Conservation (phyloP, 2,888 invertebrate genomes). For the Electrophaes corylata region DNA sequence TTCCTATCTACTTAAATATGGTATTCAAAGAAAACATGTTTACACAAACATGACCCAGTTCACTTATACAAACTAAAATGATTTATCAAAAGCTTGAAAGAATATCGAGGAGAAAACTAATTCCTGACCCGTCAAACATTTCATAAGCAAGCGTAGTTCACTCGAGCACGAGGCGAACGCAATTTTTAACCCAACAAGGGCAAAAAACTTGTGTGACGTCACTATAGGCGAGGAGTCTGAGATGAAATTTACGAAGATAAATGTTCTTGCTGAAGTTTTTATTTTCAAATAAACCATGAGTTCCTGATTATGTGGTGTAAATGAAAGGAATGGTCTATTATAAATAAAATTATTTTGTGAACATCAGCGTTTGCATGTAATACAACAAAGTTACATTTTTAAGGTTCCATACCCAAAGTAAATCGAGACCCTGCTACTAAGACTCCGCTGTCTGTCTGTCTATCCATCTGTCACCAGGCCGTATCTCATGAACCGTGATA, state of each 20-base stretch:
- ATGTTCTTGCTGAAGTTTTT: neutral
- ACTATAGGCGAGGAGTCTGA: conserved; percentile 29
- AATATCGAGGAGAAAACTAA: conserved; percentile 62
- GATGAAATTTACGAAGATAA: conserved; percentile 7
- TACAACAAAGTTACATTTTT: no score
- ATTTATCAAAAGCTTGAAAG: conserved; percentile 37
- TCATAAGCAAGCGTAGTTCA: conserved; percentile 66
- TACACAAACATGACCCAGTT: conserved; percentile 1
- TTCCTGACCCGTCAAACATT: conserved; percentile 76
- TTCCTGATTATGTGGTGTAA: no score
- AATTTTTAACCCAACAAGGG: conserved; percentile 61
- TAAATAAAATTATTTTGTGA: no score
- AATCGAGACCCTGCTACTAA: no score
- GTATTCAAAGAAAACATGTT: conserved; percentile 5
- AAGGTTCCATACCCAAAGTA: no score
- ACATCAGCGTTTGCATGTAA: no score
- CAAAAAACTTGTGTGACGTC: conserved; percentile 50
- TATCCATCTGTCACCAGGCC: no score
- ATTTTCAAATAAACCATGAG: neutral
- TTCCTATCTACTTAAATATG: no score
- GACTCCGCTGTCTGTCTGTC: no score
- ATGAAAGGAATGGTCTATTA: no score
- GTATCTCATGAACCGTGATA: no score
- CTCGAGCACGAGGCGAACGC: conserved; percentile 58
- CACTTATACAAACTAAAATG: conserved; percentile 8